phyloP scores from a whole-genome alignment of 2,113 vertebrate species.

The Prunella himalayana region DNA sequence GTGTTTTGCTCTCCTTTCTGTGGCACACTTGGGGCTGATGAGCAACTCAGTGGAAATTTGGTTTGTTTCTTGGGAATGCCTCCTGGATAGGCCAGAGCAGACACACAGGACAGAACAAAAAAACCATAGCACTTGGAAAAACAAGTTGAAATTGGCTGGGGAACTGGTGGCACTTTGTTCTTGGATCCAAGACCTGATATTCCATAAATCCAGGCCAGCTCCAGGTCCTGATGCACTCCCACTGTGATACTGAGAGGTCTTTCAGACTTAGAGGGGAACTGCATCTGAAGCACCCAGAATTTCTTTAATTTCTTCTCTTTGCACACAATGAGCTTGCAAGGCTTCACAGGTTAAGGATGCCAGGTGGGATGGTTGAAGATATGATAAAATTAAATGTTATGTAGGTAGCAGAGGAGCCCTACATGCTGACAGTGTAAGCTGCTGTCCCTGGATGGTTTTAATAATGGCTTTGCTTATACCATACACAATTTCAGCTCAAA shows the following conservation, averaged over 20 bases:
- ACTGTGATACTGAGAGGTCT: neutral
- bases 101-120: neutral
- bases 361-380: neutral
- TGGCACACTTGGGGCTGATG: neutral
- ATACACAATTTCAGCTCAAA: neutral
- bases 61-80: neutral
- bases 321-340: neutral
- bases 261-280: neutral
- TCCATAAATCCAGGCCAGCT: neutral
- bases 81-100: neutral
- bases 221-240: neutral
- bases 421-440: neutral
- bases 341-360: neutral
- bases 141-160: rapidly evolving
- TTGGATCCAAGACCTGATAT: neutral
- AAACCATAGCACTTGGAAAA: neutral
- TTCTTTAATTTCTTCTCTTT: neutral
- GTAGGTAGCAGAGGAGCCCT: neutral
- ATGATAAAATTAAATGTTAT: neutral
- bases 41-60: neutral
- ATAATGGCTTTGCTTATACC: neutral
- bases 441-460: neutral
- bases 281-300: rapidly evolving
- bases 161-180: rapidly evolving
- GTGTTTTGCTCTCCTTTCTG: neutral